These are phyloP conservation scores for Drosophila lowei DNA, from an alignment of 1,140 invertebrate genomes.

Conservation along the genomic window DNA sequence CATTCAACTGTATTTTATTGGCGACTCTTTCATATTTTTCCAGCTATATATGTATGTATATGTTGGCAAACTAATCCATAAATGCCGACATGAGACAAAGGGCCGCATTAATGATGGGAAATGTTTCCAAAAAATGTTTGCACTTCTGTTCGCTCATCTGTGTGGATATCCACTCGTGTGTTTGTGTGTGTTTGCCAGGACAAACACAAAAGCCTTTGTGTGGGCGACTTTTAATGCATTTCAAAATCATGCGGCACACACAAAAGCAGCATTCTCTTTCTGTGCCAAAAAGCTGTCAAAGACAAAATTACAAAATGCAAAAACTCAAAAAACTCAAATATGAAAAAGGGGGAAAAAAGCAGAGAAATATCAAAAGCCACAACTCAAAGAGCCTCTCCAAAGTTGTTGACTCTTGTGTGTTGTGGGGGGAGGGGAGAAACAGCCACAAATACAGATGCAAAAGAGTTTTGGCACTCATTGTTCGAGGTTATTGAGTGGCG, in stretches of 20 bases:
- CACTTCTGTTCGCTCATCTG: slow-evolving; percentile 7
- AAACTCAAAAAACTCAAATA: slow-evolving; percentile 30
- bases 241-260: slow-evolving; percentile 42
- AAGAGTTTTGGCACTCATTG: slow-evolving; percentile 55
- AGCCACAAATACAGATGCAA: slow-evolving; percentile 32
- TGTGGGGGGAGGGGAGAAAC: not conserved
- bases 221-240: slow-evolving; percentile 39
- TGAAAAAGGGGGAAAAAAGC: slow-evolving; percentile 18
- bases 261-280: not conserved
- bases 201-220: slow-evolving; percentile 30
- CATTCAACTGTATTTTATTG: not conserved
- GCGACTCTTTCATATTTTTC: too few relatives aligned
- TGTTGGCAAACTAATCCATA: slow-evolving; percentile 54
- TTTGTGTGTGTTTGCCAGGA: slow-evolving; percentile 15
- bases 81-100: slow-evolving; percentile 38
- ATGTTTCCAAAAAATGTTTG: slow-evolving; percentile 56
- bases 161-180: not conserved
- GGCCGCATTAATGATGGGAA: slow-evolving; percentile 33
- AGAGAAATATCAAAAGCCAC: slow-evolving; percentile 34
- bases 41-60: not conserved
- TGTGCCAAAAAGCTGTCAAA: slow-evolving; percentile 57
- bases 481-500: slow-evolving; percentile 57
- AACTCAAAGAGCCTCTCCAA: slow-evolving; percentile 39
- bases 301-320: slow-evolving; percentile 64
- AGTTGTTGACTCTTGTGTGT: slow-evolving; percentile 35